Evolutionary conservation across 2,797 vertebrate species (phyloP).

Genomic region (Naso thynnoides): DNA sequence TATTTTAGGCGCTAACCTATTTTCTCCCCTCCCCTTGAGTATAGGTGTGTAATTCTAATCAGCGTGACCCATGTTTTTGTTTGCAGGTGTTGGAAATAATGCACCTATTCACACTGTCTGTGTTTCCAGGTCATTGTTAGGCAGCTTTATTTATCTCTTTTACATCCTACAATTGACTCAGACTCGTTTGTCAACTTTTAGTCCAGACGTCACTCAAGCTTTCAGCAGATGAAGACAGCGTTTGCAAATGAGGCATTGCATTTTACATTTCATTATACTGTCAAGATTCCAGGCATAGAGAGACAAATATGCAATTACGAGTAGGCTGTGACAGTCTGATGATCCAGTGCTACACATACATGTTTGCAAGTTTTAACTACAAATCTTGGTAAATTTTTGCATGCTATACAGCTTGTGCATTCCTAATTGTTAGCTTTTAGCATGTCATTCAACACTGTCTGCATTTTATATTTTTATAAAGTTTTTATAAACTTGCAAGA

Average conservation of each 20-base stretch:
- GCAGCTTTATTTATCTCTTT: constrained; percentile 25
- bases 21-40: neutral
- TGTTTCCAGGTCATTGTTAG: constrained; percentile 8
- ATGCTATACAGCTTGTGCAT: too few species aligned
- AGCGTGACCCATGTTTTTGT: constrained; percentile 22
- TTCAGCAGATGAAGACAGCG: neutral
- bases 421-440: too few species aligned
- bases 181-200: constrained; percentile 42
- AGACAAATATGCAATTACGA: neutral
- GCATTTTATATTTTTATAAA: too few species aligned
- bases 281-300: neutral
- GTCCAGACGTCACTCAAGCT: neutral
- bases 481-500: too few species aligned
- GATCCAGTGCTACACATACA: neutral
- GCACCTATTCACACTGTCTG: neutral
- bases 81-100: constrained; percentile 45
- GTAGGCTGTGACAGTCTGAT: neutral
- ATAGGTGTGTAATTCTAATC: neutral
- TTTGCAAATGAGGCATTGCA: neutral
- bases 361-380: neutral
- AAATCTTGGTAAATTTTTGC: neutral
- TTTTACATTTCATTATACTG: neutral
- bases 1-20: neutral
- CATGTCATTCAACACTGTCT: too few species aligned
- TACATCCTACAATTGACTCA: constrained; percentile 38